Conservation (phyloP, 1,140 invertebrate genomes). For the Pteromalus puparum region DNA sequence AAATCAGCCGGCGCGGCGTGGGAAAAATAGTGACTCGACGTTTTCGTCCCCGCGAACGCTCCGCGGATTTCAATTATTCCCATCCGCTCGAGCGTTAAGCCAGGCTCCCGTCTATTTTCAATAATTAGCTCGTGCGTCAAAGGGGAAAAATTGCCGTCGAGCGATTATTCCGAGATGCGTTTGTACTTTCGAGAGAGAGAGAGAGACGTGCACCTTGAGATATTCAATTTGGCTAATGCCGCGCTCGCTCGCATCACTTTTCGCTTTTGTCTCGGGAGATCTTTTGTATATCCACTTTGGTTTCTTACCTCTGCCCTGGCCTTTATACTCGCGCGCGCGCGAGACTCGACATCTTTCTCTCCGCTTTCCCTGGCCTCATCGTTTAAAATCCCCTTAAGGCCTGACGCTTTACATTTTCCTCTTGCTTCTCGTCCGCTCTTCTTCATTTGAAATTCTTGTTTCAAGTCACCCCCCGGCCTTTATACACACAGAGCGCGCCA, state of each 20-base stretch:
- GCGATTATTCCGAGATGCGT: not conserved
- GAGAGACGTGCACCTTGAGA: not conserved
- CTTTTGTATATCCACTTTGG: conserved; percentile 12
- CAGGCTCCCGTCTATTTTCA: not conserved
- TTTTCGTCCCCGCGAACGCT: not conserved
- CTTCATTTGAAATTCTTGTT: conserved; percentile 19
- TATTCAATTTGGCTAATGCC: conserved; percentile 15
- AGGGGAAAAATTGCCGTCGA: not conserved
- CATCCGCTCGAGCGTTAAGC: not conserved
- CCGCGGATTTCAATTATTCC: conserved; percentile 36
- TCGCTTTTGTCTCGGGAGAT: not conserved
- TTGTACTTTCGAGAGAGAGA: too few relatives aligned
- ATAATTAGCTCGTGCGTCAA: not conserved
- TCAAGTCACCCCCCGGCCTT: not conserved
- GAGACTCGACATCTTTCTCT: not conserved
- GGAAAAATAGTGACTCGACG: conserved; percentile 15
- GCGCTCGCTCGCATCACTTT: not conserved
- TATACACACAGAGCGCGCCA: not conserved
- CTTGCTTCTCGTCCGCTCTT: not conserved
- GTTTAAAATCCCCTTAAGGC: conserved; percentile 19
- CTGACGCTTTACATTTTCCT: conserved; percentile 17
- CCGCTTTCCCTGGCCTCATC: not conserved
- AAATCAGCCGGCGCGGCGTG: conserved; percentile 18
- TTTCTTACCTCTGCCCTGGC: not conserved
- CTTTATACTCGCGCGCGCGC: not conserved